Evolutionary conservation across 2,113 vertebrate species (phyloP).

Genomic region (Larimichthys crocea): DNA sequence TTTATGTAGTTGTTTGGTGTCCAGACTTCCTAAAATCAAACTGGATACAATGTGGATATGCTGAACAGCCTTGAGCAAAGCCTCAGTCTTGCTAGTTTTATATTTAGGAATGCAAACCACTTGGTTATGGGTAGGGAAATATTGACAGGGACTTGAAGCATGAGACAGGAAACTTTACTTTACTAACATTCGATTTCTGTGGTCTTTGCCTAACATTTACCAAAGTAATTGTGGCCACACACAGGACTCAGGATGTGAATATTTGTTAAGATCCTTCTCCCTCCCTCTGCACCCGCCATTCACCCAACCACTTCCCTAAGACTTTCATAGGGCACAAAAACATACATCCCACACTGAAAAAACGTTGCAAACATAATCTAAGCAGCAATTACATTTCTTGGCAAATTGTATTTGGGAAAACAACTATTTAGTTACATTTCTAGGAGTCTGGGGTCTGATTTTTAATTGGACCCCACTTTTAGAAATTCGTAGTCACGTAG

Average conservation of each 20-base stretch:
- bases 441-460: not conserved
- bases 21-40: too few relatives aligned
- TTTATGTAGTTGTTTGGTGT: too few relatives aligned
- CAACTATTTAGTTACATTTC: not conserved
- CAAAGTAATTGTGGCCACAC: not conserved
- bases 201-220: not conserved
- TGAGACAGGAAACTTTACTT: not conserved
- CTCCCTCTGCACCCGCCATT: not conserved
- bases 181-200: not conserved
- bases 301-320: not conserved
- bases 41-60: too few relatives aligned
- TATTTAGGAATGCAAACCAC: not conserved
- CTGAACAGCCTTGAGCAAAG: too few relatives aligned
- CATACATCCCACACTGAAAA: not conserved
- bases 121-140: too few relatives aligned
- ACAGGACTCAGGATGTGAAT: not conserved
- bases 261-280: not conserved
- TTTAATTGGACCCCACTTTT: not conserved
- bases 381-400: not conserved
- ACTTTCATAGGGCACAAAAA: not conserved
- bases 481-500: too few relatives aligned
- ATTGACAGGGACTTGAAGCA: not conserved
- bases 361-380: not conserved
- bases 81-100: too few relatives aligned
- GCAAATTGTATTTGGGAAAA: not conserved